A percentile compares a stretch with the other conserved stretches of the same genome.
phyloP scores from a whole-genome alignment of 2,797 vertebrate species.

The Neomorphus geoffroyi region DNA sequence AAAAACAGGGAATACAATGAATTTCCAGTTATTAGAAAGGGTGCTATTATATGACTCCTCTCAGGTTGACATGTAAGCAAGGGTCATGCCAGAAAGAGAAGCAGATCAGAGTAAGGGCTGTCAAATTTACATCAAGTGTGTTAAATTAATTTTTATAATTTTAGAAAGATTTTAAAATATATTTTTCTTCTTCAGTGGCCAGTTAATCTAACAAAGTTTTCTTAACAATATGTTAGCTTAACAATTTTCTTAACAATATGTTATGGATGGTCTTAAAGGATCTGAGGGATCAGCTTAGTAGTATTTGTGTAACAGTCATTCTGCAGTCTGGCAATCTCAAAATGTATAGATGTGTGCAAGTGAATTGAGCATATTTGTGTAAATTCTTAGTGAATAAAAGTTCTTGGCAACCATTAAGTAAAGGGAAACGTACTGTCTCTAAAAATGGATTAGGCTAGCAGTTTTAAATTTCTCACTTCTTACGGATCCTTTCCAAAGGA shows the following conservation, averaged over 20 bases:
- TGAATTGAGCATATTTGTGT: neutral
- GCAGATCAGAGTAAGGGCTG: neutral
- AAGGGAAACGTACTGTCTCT: neutral
- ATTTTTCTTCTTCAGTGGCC: neutral
- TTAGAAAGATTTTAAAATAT: neutral
- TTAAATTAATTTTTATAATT: neutral
- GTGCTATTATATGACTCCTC: neutral
- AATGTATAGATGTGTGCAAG: neutral
- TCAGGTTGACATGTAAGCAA: neutral
- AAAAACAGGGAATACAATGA: neutral
- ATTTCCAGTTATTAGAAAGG: neutral
- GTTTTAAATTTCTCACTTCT: neutral
- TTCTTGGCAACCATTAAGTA: neutral
- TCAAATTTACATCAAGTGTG: neutral
- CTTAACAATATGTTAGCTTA: neutral
- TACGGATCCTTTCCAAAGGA: neutral
- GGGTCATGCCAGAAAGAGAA: neutral
- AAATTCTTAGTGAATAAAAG: neutral
- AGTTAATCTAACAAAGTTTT: neutral
- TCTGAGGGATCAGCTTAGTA: neutral
- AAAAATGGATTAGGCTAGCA: neutral
- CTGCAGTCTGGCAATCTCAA: accelerated
- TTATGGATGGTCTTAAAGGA: neutral
- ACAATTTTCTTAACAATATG: neutral
- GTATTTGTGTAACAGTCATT: neutral